Evolutionary conservation across 2,113 vertebrate genomes (phyloP), one percentile per base, ranked within the genome.

Genomic region (Odobenus rosmarus): DNA sequence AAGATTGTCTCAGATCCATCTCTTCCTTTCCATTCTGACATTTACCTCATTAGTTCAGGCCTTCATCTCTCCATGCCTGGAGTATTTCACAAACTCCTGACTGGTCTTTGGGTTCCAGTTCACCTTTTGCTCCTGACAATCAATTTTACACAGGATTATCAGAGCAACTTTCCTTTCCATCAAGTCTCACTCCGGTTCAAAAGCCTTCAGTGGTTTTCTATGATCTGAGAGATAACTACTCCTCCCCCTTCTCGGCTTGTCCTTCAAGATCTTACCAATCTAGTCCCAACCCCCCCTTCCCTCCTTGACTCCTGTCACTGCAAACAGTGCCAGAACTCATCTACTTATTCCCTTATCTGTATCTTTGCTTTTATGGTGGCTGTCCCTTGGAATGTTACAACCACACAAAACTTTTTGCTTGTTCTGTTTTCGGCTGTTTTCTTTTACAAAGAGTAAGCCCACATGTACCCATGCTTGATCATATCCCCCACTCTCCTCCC

Each of bases 81-180:
- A 72, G 42, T 82, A n/a, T 92, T 82, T 88, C 87, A 96, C 76
- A 67, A 79, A 53, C 61, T 89, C 62, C 49, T 69, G 79, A 82
- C 24, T 61, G 61, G 49, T 42, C 51, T 39, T 53, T 53, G 36
- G 57, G 69, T 62, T 89, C 74, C 23, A 19, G 64, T 57, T 85
- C 49, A 84, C 71, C 62, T 84, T 93, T 69, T 46, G 23, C 72
- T 89, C 64, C 71, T 61, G 64, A 96, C 46, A 82, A 74, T 88
- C 28, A 16, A 33, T 93, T 88, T 42, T 79, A 42, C 57, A 96
- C 31, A 39, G 59, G 21, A 95, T 91, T 88, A 96, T 72, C 94
- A 82, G 53, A 92, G 53, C 31, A 59, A 83, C 33, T 49, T 74
- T 83, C 19, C 46, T 83, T 92, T 83, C 49, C 76, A 81, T 94